phyloP scores from a whole-genome alignment of 1,140 invertebrate genomes.

The Spodoptera litura region DNA sequence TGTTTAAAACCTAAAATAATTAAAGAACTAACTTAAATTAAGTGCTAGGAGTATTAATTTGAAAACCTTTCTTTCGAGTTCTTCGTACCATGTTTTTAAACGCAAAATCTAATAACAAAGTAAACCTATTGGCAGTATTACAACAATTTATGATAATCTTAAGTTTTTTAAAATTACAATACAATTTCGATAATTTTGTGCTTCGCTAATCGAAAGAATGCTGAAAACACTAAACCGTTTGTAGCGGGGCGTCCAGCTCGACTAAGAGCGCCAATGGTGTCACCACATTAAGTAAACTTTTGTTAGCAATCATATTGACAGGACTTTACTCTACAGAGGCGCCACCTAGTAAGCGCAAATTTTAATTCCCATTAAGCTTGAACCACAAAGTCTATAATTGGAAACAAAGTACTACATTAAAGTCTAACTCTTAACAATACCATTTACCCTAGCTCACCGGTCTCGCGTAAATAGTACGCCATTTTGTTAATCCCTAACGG shows the following conservation, averaged over 20 bases:
- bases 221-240: too few species aligned
- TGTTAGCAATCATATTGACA: too few species aligned
- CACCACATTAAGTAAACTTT: too few species aligned
- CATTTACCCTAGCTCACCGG: slow-evolving; percentile 18
- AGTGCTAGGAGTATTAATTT: slow-evolving; percentile 63
- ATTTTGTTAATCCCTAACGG: not conserved
- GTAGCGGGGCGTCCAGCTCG: too few species aligned
- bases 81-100: slow-evolving; percentile 56
- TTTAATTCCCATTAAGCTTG: not conserved
- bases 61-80: slow-evolving; percentile 45
- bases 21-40: slow-evolving; percentile 44
- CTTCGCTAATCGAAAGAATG: not conserved
- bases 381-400: not conserved
- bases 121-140: too few species aligned
- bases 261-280: too few species aligned
- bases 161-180: too few species aligned
- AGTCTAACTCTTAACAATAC: slow-evolving; percentile 7
- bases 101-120: too few species aligned
- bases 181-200: not conserved
- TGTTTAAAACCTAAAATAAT: slow-evolving; percentile 33
- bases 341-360: too few species aligned
- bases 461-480: slow-evolving; percentile 30
- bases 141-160: too few species aligned
- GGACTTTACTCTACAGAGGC: too few species aligned
- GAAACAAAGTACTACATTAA: not conserved